These are phyloP conservation scores for Pseudomugil gertrudae DNA, from an alignment of 2,797 vertebrate genomes.

Conservation along the genomic window DNA sequence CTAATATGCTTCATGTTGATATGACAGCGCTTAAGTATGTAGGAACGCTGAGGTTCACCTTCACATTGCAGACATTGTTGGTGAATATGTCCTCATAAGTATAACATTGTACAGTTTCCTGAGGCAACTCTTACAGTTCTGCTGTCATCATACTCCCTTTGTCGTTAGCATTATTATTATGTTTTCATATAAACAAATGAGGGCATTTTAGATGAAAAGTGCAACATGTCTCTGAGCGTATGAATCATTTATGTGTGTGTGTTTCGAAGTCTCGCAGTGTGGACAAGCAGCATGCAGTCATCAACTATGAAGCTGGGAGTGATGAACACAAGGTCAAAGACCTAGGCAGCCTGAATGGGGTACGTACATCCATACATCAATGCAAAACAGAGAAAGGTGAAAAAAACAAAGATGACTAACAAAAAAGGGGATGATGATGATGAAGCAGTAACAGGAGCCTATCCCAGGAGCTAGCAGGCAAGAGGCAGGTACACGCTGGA, in stretches of 20 bases:
- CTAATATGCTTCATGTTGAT: slow-evolving; percentile 26
- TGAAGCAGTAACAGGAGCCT: not conserved
- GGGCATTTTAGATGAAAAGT: not conserved
- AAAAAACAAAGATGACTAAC: slow-evolving; percentile 8
- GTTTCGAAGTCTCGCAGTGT: slow-evolving; percentile 87
- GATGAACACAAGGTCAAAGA: slow-evolving; percentile 98
- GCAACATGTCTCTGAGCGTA: slow-evolving; percentile 7
- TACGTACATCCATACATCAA: slow-evolving; percentile 76
- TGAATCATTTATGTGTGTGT: slow-evolving; percentile 25
- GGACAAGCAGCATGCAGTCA: slow-evolving; percentile 98
- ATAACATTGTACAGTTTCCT: slow-evolving; percentile 15
- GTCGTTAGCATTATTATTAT: not conserved
- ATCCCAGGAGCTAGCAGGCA: no score
- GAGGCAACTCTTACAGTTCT: slow-evolving; percentile 7
- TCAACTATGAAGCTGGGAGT: slow-evolving; percentile 91
- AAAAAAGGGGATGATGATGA: not conserved
- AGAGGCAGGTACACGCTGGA: no score
- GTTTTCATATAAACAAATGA: not conserved
- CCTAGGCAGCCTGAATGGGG: slow-evolving; percentile 97
- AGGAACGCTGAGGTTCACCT: slow-evolving; percentile 12
- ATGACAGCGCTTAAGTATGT: not conserved
- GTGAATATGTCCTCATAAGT: slow-evolving; percentile 18
- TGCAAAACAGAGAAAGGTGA: slow-evolving; percentile 11
- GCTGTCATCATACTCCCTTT: not conserved
- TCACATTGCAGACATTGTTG: slow-evolving; percentile 20